Evolutionary conservation across 2,888 invertebrate species (phyloP).

Genomic region (Rhagonycha lutea): DNA sequence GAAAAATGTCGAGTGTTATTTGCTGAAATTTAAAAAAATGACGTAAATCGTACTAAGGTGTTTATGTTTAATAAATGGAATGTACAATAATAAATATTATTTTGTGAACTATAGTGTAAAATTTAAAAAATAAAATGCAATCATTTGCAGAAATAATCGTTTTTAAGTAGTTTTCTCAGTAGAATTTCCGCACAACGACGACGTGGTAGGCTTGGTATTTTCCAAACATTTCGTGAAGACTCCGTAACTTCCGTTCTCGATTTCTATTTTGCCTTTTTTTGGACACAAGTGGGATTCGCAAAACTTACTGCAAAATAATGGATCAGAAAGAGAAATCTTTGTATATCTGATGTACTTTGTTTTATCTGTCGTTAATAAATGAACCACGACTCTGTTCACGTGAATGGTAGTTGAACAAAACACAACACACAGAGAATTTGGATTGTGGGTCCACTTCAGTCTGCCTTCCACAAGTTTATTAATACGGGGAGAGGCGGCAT

Average conservation of each 20-base stretch:
- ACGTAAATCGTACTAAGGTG: conserved; percentile 29
- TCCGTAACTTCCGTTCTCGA: conserved; percentile 42
- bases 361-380: conserved; percentile 25
- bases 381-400: conserved; percentile 41
- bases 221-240: conserved; percentile 29
- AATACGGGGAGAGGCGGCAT: conserved; percentile 44
- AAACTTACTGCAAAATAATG: conserved; percentile 7
- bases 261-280: conserved; percentile 32
- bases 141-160: background rate
- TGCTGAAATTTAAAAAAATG: background rate
- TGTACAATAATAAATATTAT: conserved; percentile 51
- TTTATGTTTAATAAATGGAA: conserved; percentile 47
- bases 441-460: conserved; percentile 46
- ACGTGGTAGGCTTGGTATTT: background rate
- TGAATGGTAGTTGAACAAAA: conserved; percentile 42
- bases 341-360: background rate
- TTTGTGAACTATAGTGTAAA: conserved; percentile 54
- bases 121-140: conserved; percentile 35
- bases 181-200: background rate
- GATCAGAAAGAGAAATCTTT: background rate
- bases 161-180: background rate
- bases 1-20: conserved; percentile 9
- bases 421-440: conserved; percentile 40
- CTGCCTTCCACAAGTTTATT: conserved; percentile 42
- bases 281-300: conserved; percentile 41